Evolutionary conservation across 2,888 invertebrate species (phyloP), one percentile per base, ranked within the genome.

Genomic region (Neoscelio sp.): DNA sequence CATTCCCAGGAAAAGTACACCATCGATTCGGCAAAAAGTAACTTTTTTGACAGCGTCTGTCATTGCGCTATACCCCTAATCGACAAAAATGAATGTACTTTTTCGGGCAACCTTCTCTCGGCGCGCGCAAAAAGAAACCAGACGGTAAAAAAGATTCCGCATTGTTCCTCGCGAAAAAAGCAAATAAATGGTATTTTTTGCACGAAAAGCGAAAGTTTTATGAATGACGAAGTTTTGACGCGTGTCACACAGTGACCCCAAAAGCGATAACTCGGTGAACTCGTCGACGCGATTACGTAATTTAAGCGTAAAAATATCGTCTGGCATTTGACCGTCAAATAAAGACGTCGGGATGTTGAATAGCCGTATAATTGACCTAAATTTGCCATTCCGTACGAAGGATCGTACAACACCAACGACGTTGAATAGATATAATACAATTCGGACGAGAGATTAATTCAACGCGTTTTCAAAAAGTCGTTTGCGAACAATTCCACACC

Each of bases 121-220:
- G n/a, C n/a, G n/a, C n/a, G n/a, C n/a, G n/a, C n/a, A n/a, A n/a
- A n/a, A n/a, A n/a, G n/a, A n/a, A n/a, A n/a, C n/a, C n/a, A n/a
- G n/a, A n/a, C n/a, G n/a, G n/a, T n/a, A n/a, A n/a, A n/a, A n/a
- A n/a, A n/a, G n/a, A n/a, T n/a, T n/a, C n/a, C n/a, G n/a, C n/a
- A n/a, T n/a, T n/a, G n/a, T n/a, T n/a, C n/a, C n/a, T n/a, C n/a
- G n/a, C n/a, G n/a, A n/a, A n/a, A n/a, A n/a, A n/a, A n/a, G n/a
- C n/a, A n/a, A n/a, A n/a, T n/a, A n/a, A n/a, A n/a, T n/a, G n/a
- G n/a, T n/a, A n/a, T n/a, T n/a, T n/a, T n/a, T n/a, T n/a, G n/a
- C n/a, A n/a, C n/a, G n/a, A n/a, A n/a, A 67, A 58, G 58, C 68
- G 68, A 70, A 70, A 70, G 68, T 70, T 56, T 58, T 38, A 54